Evolutionary conservation across 1,140 invertebrate species (phyloP).

Genomic region (Drosophila malerkotliana): DNA sequence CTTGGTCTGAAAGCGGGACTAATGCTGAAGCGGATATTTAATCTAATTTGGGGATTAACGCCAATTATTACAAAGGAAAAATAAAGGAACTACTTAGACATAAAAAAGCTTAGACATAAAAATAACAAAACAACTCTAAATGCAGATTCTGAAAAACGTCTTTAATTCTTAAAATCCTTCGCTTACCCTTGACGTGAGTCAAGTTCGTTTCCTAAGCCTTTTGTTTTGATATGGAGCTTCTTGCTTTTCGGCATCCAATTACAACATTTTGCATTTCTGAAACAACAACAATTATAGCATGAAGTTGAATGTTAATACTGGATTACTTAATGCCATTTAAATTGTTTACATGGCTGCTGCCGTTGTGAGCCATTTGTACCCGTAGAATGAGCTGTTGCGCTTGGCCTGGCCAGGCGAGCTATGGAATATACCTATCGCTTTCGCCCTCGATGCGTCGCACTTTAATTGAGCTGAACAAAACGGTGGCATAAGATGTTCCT

Average conservation of each 20-base stretch:
- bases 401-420: constrained; percentile 43
- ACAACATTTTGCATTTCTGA: constrained; percentile 29
- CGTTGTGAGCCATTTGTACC: constrained; percentile 42
- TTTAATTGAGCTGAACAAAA: constrained; percentile 66
- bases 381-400: constrained; percentile 77
- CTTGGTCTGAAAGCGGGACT: constrained; percentile 32
- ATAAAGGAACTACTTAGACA: background rate
- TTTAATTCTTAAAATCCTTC: background rate
- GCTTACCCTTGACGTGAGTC: constrained; percentile 8
- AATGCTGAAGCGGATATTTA: constrained; percentile 18
- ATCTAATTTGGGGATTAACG: constrained; percentile 27
- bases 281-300: constrained; percentile 43
- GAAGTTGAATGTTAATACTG: constrained; percentile 55
- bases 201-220: constrained; percentile 79
- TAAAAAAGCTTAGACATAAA: background rate
- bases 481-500: constrained; percentile 54
- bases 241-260: constrained; percentile 19
- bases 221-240: constrained; percentile 41
- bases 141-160: background rate
- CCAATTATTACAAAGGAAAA: background rate
- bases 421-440: constrained; percentile 24
- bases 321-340: constrained; percentile 72
- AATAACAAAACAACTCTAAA: background rate
- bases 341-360: constrained; percentile 48
- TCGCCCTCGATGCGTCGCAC: constrained; percentile 47